These are phyloP conservation scores for Setophaga petechia DNA, from an alignment of 2,113 vertebrate genomes.

Conservation along the genomic window DNA sequence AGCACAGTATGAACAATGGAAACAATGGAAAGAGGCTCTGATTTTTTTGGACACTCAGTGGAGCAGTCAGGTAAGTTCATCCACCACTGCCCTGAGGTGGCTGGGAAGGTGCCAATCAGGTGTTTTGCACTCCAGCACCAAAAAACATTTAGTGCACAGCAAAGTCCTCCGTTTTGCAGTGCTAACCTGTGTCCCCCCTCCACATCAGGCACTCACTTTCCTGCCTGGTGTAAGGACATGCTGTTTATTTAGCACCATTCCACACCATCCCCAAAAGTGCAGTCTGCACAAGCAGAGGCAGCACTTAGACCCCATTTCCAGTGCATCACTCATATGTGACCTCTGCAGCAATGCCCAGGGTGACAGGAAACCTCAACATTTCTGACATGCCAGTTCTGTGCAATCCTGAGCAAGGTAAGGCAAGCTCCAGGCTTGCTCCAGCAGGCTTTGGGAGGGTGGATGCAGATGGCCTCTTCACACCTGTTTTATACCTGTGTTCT, in stretches of 20 bases:
- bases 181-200: rapidly evolving
- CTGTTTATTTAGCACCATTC: neutral
- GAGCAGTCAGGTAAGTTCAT: neutral
- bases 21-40: neutral
- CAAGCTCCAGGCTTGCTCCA: neutral
- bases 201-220: neutral
- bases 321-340: neutral
- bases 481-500: neutral
- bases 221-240: rapidly evolving
- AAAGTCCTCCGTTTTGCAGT: neutral
- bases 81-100: neutral
- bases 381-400: neutral
- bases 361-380: neutral
- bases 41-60: neutral
- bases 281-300: rapidly evolving
- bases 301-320: neutral
- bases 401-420: neutral
- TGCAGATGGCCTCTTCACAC: neutral
- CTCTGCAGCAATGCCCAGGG: neutral
- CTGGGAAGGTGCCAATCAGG: neutral
- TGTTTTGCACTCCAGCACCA: neutral
- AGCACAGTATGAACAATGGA: neutral
- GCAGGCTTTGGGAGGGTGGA: neutral
- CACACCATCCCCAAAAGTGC: neutral
- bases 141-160: neutral